Conservation (phyloP, 2,797 vertebrate species). For the Cyprinodon diabolis region DNA sequence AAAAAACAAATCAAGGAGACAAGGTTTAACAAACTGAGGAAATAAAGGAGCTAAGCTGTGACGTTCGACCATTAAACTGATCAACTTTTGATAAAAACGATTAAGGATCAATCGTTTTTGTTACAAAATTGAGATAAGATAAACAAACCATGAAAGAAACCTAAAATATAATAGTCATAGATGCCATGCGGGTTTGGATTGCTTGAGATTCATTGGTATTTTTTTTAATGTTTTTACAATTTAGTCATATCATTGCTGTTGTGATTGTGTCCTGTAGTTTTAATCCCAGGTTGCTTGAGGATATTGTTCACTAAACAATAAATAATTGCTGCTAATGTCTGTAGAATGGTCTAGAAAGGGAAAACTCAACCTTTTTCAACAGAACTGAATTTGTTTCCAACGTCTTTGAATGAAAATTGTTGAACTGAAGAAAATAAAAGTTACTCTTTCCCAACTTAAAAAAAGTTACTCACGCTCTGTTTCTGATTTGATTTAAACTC, state of each 20-base stretch:
- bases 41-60: background rate
- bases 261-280: background rate
- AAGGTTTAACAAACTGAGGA: background rate
- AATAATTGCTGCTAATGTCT: background rate
- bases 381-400: too few species aligned
- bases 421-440: too few species aligned
- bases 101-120: background rate
- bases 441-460: too few species aligned
- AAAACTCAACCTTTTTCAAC: too few species aligned
- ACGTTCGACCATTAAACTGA: background rate
- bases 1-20: slow-evolving; percentile 1
- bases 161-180: background rate
- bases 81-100: background rate
- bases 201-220: background rate
- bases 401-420: too few species aligned
- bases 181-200: background rate
- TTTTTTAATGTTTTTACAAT: background rate
- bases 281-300: background rate
- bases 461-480: too few species aligned
- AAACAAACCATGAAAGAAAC: background rate
- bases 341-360: background rate
- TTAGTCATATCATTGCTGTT: background rate
- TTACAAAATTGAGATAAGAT: background rate
- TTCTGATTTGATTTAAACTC: too few species aligned
- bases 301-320: background rate